Conservation (phyloP, 1,140 invertebrate species). For the Diploscapter pachys region DNA sequence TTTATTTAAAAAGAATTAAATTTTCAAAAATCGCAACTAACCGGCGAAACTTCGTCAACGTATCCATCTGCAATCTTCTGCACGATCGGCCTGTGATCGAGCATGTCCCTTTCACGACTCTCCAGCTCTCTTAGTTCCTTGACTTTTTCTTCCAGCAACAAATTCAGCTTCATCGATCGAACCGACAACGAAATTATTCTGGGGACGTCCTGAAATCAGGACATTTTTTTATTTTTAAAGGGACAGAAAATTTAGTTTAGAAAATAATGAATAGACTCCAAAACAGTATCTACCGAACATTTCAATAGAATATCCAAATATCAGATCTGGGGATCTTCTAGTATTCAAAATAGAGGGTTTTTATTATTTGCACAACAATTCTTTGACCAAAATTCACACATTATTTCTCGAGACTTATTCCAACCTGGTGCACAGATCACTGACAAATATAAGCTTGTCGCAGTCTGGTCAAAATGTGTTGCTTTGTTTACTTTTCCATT, state of each 20-base stretch:
- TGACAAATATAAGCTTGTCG: no score
- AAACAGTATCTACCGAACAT: no score
- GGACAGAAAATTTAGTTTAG: background rate
- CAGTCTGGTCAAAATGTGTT: no score
- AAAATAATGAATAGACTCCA: no score
- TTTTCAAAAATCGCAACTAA: background rate
- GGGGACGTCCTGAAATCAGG: slow-evolving; percentile 7
- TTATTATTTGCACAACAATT: no score
- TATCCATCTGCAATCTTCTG: background rate
- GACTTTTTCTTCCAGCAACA: slow-evolving; percentile 14
- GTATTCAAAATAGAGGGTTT: no score
- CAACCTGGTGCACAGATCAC: no score
- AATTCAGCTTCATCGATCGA: slow-evolving; percentile 13
- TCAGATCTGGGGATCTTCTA: no score
- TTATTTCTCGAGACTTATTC: no score
- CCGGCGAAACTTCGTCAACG: background rate
- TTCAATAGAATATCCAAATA: no score
- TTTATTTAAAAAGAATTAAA: background rate
- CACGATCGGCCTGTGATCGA: background rate
- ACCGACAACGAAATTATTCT: slow-evolving; percentile 8
- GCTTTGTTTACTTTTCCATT: no score
- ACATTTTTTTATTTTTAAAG: slow-evolving; percentile 4
- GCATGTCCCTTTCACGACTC: background rate
- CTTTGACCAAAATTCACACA: no score
- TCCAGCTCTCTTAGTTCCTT: slow-evolving; percentile 8